Base-by-base conservation (phyloP, 2,113 vertebrate species). In the Scolopax mira region DNA sequence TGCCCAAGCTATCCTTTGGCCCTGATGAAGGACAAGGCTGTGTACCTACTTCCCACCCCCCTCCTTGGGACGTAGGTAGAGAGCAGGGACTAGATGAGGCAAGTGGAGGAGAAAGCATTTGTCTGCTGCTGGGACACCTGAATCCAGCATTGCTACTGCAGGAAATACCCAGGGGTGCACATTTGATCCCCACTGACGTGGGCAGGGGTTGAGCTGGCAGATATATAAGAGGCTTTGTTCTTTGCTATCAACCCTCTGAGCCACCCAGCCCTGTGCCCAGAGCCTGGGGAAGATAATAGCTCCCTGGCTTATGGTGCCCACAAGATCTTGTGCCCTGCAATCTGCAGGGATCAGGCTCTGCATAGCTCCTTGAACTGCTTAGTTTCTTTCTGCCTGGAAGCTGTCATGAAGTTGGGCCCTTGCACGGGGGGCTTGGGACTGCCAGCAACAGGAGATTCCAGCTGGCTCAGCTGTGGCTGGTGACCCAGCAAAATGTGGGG, bases 211-310 rank as follows among this genome's bases (percentile, higher is more conserved):
- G 88, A 95, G 88, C 92, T 94, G 87, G 81, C 54, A 94, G 89
- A 91, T 84, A 52, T 67, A 7, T 96, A 94, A 95, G 93, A 96
- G 85, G 94, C 94, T 97, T 96, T 96, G 89, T 91, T 92, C 89
- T 93, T 85, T 65, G 35, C 89, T 88, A 61, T 85, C 87, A 89
- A 66, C 93, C 92, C 85, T 85, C 66, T 93, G 87, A 96, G 88
- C 94, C 79, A 90, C 31, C 42, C 48, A 88, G 85, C 66, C 72
- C 84, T 83, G 57, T 0, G 6, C 46, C 52, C 6, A 3, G 79
- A 94, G 75, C 65, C 81, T 18, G 33, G n/a, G 86, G 67, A 93
- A 96, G 83, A 94, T 96, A 96, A 96, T 94, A 93, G 83, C 66
- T 93, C 77, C 65, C 27, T 70, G 92, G 90, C 90, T 94, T 93